phyloP scores from a whole-genome alignment of 1,140 invertebrate genomes.

The Drosophila varians region DNA sequence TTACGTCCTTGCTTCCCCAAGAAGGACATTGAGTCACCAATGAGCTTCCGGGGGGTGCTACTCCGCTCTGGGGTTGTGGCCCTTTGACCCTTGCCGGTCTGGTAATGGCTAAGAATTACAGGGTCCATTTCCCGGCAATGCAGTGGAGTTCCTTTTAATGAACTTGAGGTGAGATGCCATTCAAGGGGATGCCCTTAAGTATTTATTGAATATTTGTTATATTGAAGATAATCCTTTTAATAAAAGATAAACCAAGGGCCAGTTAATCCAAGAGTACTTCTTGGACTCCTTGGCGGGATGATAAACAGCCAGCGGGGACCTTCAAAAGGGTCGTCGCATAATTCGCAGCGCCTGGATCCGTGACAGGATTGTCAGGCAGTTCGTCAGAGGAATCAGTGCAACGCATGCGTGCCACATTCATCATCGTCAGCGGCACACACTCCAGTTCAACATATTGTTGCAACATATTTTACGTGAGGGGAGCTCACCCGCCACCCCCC shows the following conservation, averaged over 20 bases:
- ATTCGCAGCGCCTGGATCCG: conserved; percentile 14
- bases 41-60: conserved; percentile 2
- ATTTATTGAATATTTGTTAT: no score
- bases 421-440: conserved; percentile 68
- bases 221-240: not conserved
- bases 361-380: conserved; percentile 56
- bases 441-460: conserved; percentile 68
- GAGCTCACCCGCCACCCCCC: not conserved
- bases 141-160: conserved; percentile 4
- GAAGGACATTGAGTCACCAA: conserved; percentile 29
- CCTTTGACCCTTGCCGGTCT: conserved; percentile 9
- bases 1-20: not conserved
- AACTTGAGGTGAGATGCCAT: not conserved
- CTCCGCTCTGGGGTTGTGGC: not conserved
- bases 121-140: conserved; percentile 8
- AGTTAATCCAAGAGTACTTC: not conserved
- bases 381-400: conserved; percentile 67
- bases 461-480: conserved; percentile 74
- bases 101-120: conserved; percentile 25
- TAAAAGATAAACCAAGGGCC: not conserved
- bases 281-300: conserved; percentile 4
- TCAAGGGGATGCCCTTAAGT: no score
- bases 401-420: conserved; percentile 79
- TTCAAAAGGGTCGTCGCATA: conserved; percentile 24
- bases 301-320: conserved; percentile 27